These are phyloP conservation scores for Chloropsis hardwickii DNA, from an alignment of 2,113 vertebrate genomes.

Conservation along the genomic window DNA sequence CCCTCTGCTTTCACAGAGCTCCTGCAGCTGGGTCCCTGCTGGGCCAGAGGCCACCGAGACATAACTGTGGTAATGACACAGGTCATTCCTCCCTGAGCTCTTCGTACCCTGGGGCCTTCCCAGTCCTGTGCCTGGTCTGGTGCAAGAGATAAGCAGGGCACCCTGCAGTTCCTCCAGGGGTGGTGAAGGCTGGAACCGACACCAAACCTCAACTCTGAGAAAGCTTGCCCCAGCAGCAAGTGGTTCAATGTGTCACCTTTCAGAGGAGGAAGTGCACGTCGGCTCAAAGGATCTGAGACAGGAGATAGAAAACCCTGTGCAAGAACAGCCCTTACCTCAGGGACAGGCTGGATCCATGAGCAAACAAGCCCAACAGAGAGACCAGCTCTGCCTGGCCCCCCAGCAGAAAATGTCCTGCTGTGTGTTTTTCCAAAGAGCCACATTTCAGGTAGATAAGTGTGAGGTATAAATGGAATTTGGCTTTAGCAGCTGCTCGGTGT, in stretches of 20 bases:
- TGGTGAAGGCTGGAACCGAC: background rate
- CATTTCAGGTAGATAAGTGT: background rate
- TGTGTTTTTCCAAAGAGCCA: background rate
- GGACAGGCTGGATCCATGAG: background rate
- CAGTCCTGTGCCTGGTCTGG: background rate
- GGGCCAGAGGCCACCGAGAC: background rate
- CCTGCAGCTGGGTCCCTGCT: background rate
- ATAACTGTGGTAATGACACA: background rate
- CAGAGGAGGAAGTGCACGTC: rapidly evolving
- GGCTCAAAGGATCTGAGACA: background rate
- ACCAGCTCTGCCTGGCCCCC: background rate
- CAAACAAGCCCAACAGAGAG: background rate
- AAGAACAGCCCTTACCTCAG: background rate
- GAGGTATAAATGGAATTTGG: background rate
- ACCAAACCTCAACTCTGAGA: background rate
- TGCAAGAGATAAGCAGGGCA: background rate
- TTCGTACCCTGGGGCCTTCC: background rate
- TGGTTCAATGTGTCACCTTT: background rate
- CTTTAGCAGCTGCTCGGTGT: background rate
- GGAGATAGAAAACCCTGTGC: background rate
- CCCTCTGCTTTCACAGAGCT: background rate
- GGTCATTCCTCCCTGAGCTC: background rate
- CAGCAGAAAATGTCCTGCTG: rapidly evolving
- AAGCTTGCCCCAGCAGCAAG: background rate
- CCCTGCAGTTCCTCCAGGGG: background rate